Evolutionary conservation across 1,140 invertebrate species (phyloP), one percentile per base, ranked within the genome.

Genomic region (Cheumatopsyche charites): DNA sequence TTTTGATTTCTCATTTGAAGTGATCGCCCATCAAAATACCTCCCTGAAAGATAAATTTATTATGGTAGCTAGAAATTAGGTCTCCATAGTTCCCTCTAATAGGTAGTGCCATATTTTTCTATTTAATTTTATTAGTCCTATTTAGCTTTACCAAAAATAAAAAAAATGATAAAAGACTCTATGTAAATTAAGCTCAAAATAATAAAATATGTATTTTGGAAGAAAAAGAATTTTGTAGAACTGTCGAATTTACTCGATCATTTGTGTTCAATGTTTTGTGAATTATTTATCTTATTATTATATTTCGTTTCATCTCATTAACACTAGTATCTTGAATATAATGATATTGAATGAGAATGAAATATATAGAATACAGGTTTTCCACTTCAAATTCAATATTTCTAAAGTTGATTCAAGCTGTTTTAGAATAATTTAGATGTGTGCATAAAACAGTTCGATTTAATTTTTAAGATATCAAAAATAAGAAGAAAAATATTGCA

Each of bases 21-120:
- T 55, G 49, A 68, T 68, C 66, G 66, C 66, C 66, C 66, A 55
- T 55, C 21, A n/a, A 52, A 55, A 36, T 55, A 68, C 47, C 66
- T 55, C 66, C 66, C 47, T 63, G 42, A 36, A 63, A 58, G 19
- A 41, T 65, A 65, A 47, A 47, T 21, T 47, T 13, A 17, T 66
- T 21, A 66, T 66, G 6, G 17, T 68, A 68, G 17, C 36, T 68
- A 68, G 66, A 29, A 42, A 36, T 52, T 68, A 68, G 66, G 47
- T 68, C 66, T 36, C 63, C 23, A 65, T 66, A 66, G 63, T 66
- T 47, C 63, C 63, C 23, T 66, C 15, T 42, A 25, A 63, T 63
- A 58, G 55, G 26, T 66, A 66, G 63, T 66, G 63, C 63, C 63
- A 66, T 66, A 66, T 66, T 66, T 66, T 66, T 58, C 55, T 58